phyloP scores from a whole-genome alignment of 2,888 invertebrate genomes.

The Thymelicus sylvestris region DNA sequence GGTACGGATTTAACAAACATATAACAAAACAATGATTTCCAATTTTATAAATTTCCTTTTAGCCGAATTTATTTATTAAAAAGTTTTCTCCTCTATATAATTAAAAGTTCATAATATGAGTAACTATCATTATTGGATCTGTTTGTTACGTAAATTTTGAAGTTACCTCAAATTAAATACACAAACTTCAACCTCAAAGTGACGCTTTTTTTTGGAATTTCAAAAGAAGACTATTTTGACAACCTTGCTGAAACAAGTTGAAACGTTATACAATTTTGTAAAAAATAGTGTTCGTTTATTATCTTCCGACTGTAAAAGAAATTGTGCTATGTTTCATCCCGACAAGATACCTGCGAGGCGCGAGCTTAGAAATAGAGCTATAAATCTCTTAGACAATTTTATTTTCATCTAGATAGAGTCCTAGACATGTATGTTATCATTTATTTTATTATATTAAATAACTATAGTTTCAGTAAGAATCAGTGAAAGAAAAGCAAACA shows the following conservation, averaged over 20 bases:
- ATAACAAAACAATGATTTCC: no score
- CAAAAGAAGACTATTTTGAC: not conserved
- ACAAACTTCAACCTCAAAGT: no score
- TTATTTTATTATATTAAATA: not conserved
- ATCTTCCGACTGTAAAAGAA: conserved; percentile 24
- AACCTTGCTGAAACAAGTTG: not conserved
- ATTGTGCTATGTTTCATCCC: conserved; percentile 32
- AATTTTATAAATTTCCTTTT: no score
- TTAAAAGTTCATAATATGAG: no score
- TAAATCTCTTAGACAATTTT: conserved; percentile 33
- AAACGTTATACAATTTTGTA: not conserved
- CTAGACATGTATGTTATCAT: conserved; percentile 7
- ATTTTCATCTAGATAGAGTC: conserved; percentile 25
- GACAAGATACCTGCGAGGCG: conserved; percentile 28
- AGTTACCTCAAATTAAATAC: no score
- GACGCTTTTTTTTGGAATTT: no score
- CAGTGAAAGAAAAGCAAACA: not conserved
- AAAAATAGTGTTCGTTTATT: conserved; percentile 16
- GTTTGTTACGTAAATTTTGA: no score
- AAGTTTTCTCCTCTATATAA: no score
- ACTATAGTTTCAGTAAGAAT: not conserved
- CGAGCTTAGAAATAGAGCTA: conserved; percentile 34
- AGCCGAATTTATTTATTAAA: no score
- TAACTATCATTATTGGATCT: no score
- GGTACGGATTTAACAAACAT: no score